Percentiles rank a stretch among this genome's conserved stretches.
Evolutionary conservation across 2,888 invertebrate genomes (phyloP).

Genomic region (Nowickia ferox): DNA sequence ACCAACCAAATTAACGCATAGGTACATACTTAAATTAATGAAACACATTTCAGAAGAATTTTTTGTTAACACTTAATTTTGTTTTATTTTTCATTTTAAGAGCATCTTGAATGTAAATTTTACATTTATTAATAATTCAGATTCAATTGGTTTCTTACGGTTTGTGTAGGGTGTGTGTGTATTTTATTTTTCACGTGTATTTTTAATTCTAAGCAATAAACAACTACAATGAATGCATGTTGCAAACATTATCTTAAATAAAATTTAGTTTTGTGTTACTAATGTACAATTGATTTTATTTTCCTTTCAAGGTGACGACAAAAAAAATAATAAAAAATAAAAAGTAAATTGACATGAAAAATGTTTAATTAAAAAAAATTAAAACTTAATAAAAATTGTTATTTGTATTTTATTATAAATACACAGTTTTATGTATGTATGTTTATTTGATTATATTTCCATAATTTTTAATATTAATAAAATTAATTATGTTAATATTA

Average conservation of each 20-base stretch:
- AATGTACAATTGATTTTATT: slow-evolving; percentile 46
- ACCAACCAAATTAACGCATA: background rate
- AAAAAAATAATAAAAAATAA: slow-evolving; percentile 26
- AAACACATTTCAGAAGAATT: slow-evolving; percentile 7
- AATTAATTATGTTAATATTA: slow-evolving; percentile 53
- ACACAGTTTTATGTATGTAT: slow-evolving; percentile 31
- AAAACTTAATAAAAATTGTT: slow-evolving; percentile 76
- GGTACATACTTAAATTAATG: background rate
- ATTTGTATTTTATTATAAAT: slow-evolving; percentile 63
- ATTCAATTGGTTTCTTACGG: slow-evolving; percentile 55
- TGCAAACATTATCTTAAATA: slow-evolving; percentile 40
- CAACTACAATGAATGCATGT: slow-evolving; percentile 61
- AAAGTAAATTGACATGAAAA: slow-evolving; percentile 9
- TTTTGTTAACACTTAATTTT: slow-evolving; percentile 64
- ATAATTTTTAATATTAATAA: slow-evolving; percentile 30
- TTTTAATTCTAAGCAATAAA: slow-evolving; percentile 59
- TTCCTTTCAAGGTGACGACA: background rate
- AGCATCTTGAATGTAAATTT: slow-evolving; percentile 69
- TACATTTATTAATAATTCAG: slow-evolving; percentile 58
- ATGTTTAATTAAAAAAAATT: slow-evolving; percentile 38
- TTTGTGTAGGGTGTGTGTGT: slow-evolving; percentile 39
- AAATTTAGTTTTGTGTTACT: slow-evolving; percentile 33
- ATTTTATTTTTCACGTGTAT: slow-evolving; percentile 17
- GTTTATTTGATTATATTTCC: too few relatives aligned
- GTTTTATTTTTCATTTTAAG: slow-evolving; percentile 67